A percentile compares a stretch with the other conserved stretches of the same genome.
Evolutionary conservation across 1,140 invertebrate species (phyloP).

Genomic region (Ceratoteleas bidentatus): DNA sequence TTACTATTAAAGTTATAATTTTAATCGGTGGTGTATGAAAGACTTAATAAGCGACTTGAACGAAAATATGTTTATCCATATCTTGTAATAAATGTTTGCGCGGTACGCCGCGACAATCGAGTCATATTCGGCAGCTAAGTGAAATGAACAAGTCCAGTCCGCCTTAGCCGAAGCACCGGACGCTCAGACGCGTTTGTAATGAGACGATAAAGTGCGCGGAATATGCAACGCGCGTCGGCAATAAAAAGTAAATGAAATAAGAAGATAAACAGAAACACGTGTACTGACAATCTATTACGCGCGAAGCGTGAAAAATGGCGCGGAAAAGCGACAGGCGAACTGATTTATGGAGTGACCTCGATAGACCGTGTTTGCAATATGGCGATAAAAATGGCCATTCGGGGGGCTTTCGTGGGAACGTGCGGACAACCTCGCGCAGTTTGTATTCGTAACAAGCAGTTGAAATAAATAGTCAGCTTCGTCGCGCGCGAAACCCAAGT

Average conservation of each 20-base stretch:
- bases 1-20: too few relatives aligned
- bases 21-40: too few relatives aligned
- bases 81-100: too few relatives aligned
- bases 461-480: slow-evolving; percentile 37
- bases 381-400: slow-evolving; percentile 48
- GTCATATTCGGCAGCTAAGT: too few relatives aligned
- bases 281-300: slow-evolving; percentile 51
- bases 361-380: slow-evolving; percentile 49
- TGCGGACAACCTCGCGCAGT: slow-evolving; percentile 25
- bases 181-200: slow-evolving; percentile 6
- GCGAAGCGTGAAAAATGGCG: slow-evolving; percentile 50
- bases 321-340: slow-evolving; percentile 50
- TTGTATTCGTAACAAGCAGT: slow-evolving; percentile 49
- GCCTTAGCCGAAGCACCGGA: too few relatives aligned
- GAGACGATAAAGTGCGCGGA: slow-evolving; percentile 32
- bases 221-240: slow-evolving; percentile 38
- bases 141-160: too few relatives aligned
- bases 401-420: slow-evolving; percentile 35
- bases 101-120: too few relatives aligned
- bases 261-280: slow-evolving; percentile 53
- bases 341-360: slow-evolving; percentile 63
- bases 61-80: too few relatives aligned
- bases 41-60: too few relatives aligned
- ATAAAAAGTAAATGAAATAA: slow-evolving; percentile 49
- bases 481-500: slow-evolving; percentile 2